phyloP scores from a whole-genome alignment of 2,797 vertebrate species.

The Gouania willdenowi region DNA sequence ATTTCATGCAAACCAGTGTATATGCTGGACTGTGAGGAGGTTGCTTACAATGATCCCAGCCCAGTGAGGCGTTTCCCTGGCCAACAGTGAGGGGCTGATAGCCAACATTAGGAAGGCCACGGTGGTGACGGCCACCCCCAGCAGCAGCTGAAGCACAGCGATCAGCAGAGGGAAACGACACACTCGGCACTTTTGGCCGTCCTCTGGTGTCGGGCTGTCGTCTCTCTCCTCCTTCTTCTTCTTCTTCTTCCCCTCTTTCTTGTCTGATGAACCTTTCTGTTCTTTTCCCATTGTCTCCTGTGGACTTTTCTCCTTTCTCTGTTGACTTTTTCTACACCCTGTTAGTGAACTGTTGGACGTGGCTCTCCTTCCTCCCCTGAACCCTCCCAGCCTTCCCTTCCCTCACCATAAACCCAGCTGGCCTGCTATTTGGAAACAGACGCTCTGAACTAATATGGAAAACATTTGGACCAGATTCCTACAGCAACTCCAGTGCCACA shows the following conservation, averaged over 20 bases:
- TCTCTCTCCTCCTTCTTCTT: slow-evolving; percentile 46
- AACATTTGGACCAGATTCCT: slow-evolving; percentile 86
- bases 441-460: slow-evolving; percentile 97
- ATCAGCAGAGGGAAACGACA: slow-evolving; percentile 92
- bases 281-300: slow-evolving; percentile 52
- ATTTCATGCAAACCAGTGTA: slow-evolving; percentile 47
- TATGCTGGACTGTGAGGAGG: slow-evolving; percentile 5
- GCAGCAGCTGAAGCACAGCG: slow-evolving; percentile 87
- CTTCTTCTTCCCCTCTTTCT: slow-evolving; percentile 44
- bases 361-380: slow-evolving; percentile 23
- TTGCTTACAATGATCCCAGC: slow-evolving; percentile 97
- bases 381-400: slow-evolving; percentile 62
- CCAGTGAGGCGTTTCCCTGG: slow-evolving; percentile 96
- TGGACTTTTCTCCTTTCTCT: slow-evolving; percentile 29
- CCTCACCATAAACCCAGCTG: slow-evolving; percentile 64
- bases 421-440: slow-evolving; percentile 80
- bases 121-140: slow-evolving; percentile 81
- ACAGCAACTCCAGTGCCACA: slow-evolving; percentile 79
- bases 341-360: too few species aligned
- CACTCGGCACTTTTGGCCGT: slow-evolving; percentile 80
- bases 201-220: slow-evolving; percentile 66
- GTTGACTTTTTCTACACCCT: slow-evolving; percentile 35
- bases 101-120: slow-evolving; percentile 91
- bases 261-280: slow-evolving; percentile 52
- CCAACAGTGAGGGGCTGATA: slow-evolving; percentile 86